phyloP scores from a whole-genome alignment of 2,113 vertebrate species.

The Ornithorhynchus anatinus region DNA sequence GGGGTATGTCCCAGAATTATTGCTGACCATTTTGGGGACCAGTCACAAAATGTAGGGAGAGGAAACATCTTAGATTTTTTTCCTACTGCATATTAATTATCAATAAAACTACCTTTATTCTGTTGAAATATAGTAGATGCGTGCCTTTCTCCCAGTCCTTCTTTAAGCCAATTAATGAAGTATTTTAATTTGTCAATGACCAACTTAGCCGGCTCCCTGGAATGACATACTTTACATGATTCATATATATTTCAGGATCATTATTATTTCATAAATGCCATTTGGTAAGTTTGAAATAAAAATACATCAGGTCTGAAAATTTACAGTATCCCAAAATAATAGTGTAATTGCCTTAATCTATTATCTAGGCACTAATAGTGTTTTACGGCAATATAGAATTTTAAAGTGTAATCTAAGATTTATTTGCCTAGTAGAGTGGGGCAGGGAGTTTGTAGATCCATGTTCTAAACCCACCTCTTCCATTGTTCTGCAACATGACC shows the following conservation, averaged over 20 bases:
- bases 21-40: neutral
- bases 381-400: conserved; percentile 42
- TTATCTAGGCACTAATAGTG: conserved; percentile 64
- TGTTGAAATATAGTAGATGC: conserved; percentile 14
- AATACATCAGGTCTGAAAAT: conserved; percentile 68
- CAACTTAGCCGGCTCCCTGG: conserved; percentile 55
- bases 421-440: conserved; percentile 47
- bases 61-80: conserved; percentile 5
- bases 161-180: conserved; percentile 58
- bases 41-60: neutral
- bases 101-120: conserved; percentile 24
- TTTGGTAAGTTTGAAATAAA: conserved; percentile 64
- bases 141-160: conserved; percentile 19
- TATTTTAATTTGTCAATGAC: conserved; percentile 56
- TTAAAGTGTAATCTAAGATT: conserved; percentile 32
- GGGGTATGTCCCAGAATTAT: no score
- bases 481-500: no score
- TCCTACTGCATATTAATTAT: conserved; percentile 12
- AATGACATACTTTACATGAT: conserved; percentile 69
- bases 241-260: conserved; percentile 74
- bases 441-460: no score
- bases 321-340: conserved; percentile 77
- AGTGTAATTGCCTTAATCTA: conserved; percentile 77
- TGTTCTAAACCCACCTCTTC: no score
- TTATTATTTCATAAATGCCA: conserved; percentile 82